A percentile compares a stretch with the other conserved stretches of the same genome.
Conservation (phyloP, 1,140 invertebrate species). For the Drosophila bipectinata region DNA sequence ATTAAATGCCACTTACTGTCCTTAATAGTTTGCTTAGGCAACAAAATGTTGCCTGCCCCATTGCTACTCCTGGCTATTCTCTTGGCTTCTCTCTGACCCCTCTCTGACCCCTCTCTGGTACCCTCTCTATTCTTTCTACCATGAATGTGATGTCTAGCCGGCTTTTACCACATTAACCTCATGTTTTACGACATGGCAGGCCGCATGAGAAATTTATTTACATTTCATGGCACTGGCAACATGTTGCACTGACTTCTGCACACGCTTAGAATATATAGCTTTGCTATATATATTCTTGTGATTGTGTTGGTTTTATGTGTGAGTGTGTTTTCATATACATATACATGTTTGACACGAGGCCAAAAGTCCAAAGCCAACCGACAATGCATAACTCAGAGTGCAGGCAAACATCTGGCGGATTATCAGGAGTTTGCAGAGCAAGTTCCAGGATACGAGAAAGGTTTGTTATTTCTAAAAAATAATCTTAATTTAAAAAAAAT, state of each 20-base stretch:
- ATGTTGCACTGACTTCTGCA: conserved; percentile 67
- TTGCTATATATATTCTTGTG: conserved; percentile 3
- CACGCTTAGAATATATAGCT: conserved; percentile 17
- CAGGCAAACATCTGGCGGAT: conserved; percentile 67
- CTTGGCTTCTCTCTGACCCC: too few relatives aligned
- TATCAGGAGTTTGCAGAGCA: conserved; percentile 3
- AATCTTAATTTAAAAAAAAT: too few relatives aligned
- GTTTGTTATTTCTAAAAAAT: neutral
- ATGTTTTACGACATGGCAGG: conserved; percentile 77
- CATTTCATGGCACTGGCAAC: conserved; percentile 76
- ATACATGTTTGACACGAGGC: conserved; percentile 71
- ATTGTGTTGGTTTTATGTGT: conserved; percentile 5
- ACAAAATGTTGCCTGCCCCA: conserved; percentile 57
- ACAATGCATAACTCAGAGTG: conserved; percentile 80
- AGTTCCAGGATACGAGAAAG: conserved; percentile 19
- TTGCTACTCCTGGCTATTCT: neutral
- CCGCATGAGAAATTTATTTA: conserved; percentile 81
- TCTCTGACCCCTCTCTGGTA: too few relatives aligned
- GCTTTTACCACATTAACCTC: conserved; percentile 79
- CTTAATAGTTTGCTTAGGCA: conserved; percentile 73
- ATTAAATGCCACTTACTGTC: conserved; percentile 78
- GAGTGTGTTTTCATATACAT: neutral
- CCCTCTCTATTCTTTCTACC: neutral
- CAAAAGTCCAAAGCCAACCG: conserved; percentile 56
- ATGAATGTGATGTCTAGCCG: conserved; percentile 40